Evolutionary conservation across 2,797 vertebrate species (phyloP).

Genomic region (Tauraco hartlaubi): DNA sequence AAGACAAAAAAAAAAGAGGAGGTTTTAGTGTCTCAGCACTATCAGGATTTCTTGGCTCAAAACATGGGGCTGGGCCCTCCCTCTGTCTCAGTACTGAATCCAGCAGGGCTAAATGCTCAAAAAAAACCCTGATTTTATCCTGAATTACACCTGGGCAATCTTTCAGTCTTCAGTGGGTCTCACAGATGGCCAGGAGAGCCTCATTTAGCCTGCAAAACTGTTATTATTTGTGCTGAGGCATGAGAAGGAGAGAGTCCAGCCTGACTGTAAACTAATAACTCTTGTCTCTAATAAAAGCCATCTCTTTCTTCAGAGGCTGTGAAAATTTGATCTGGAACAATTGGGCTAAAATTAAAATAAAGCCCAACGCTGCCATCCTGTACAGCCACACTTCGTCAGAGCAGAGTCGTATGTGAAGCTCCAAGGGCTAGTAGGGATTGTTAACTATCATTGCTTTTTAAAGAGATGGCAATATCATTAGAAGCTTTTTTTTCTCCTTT

Average conservation of each 20-base stretch:
- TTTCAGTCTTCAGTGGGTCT: slow-evolving; percentile 13
- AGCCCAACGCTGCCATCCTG: background rate
- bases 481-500: background rate
- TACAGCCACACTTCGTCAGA: background rate
- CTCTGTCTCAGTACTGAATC: background rate
- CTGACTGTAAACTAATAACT: slow-evolving; percentile 39
- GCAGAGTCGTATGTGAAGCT: background rate
- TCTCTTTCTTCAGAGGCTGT: slow-evolving; percentile 43
- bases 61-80: background rate
- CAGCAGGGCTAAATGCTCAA: slow-evolving; percentile 14
- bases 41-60: background rate
- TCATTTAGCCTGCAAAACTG: slow-evolving; percentile 31
- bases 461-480: background rate
- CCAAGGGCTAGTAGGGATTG: background rate
- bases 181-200: slow-evolving; percentile 23
- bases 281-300: slow-evolving; percentile 38
- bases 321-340: slow-evolving; percentile 53
- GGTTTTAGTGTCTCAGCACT: background rate
- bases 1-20: background rate
- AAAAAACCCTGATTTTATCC: slow-evolving; percentile 12
- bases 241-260: slow-evolving; percentile 16
- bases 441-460: slow-evolving; percentile 24
- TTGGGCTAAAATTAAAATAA: slow-evolving; percentile 60
- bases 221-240: slow-evolving; percentile 50
- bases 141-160: slow-evolving; percentile 43